Conservation (phyloP, 2,797 vertebrate genomes). For the Pseudochromis fuscus region DNA sequence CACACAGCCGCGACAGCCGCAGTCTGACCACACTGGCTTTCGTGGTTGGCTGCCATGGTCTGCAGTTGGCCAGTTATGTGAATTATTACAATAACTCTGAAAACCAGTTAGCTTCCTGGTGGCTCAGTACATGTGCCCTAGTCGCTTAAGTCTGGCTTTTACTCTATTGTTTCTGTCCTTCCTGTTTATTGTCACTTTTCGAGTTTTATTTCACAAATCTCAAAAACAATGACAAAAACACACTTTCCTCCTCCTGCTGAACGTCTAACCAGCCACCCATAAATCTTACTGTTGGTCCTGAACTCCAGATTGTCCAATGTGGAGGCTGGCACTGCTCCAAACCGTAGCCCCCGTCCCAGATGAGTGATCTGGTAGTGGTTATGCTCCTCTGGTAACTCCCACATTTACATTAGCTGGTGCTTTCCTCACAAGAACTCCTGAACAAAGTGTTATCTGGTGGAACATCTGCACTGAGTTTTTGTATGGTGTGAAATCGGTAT, state of each 20-base stretch:
- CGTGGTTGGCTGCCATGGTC: conserved; percentile 23
- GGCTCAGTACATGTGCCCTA: conserved; percentile 11
- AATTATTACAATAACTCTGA: conserved; percentile 35
- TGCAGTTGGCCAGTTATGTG: conserved; percentile 5
- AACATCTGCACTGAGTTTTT: conserved; percentile 32
- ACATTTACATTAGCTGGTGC: conserved; percentile 60
- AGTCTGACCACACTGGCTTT: conserved; percentile 49
- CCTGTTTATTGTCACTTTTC: not conserved
- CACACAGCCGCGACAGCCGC: conserved; percentile 13
- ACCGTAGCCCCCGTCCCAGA: conserved; percentile 60
- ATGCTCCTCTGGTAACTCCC: conserved; percentile 50
- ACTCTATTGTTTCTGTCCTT: not conserved
- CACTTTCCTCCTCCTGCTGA: not conserved
- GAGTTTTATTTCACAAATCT: not conserved
- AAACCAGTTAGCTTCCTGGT: conserved; percentile 3
- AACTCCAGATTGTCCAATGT: conserved; percentile 24
- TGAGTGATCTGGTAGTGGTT: conserved; percentile 74
- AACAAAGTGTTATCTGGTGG: conserved; percentile 1
- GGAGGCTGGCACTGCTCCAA: conserved; percentile 61
- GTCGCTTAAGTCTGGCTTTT: not conserved
- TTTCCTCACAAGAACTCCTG: conserved; percentile 35
- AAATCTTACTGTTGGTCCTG: conserved; percentile 3
- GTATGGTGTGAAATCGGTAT: conserved; percentile 24
- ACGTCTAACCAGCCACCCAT: not conserved
- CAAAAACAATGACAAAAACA: not conserved